Evolutionary conservation across 2,888 invertebrate species (phyloP).

Genomic region (Notocelia uddmanniana): DNA sequence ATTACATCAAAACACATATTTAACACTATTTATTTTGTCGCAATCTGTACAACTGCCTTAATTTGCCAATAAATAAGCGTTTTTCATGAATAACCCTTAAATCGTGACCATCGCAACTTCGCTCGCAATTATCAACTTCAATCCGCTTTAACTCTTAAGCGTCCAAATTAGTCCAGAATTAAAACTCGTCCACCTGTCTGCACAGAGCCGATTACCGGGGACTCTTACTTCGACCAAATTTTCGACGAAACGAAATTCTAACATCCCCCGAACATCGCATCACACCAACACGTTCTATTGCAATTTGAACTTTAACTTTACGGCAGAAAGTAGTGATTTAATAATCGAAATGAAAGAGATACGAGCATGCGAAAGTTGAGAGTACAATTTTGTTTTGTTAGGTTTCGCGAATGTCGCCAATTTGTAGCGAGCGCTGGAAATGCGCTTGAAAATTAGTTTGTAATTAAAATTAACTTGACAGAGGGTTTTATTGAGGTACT

Average conservation of each 20-base stretch:
- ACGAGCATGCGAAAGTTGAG: not conserved
- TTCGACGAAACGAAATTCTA: constrained; percentile 19
- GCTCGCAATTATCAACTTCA: constrained; percentile 73
- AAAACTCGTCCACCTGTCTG: constrained; percentile 63
- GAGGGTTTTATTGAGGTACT: constrained; percentile 4
- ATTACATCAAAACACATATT: too few species aligned
- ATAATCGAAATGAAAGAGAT: not conserved
- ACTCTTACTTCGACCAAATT: constrained; percentile 4
- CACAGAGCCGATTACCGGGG: constrained; percentile 77
- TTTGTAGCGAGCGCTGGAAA: constrained; percentile 12
- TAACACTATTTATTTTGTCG: too few species aligned
- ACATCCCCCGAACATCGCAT: not conserved
- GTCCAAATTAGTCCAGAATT: constrained; percentile 77
- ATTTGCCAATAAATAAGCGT: too few species aligned
- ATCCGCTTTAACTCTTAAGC: constrained; percentile 76
- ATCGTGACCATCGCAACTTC: constrained; percentile 16
- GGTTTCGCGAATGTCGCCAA: constrained; percentile 28
- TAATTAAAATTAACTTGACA: constrained; percentile 26
- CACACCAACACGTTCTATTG: not conserved
- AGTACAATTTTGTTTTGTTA: constrained; percentile 23
- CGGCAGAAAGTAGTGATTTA: not conserved
- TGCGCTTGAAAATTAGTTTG: constrained; percentile 24
- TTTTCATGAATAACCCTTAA: not conserved
- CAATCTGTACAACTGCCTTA: too few species aligned
- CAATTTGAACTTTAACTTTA: not conserved